phyloP scores from a whole-genome alignment of 2,797 vertebrate species.

The Myotis myotis region DNA sequence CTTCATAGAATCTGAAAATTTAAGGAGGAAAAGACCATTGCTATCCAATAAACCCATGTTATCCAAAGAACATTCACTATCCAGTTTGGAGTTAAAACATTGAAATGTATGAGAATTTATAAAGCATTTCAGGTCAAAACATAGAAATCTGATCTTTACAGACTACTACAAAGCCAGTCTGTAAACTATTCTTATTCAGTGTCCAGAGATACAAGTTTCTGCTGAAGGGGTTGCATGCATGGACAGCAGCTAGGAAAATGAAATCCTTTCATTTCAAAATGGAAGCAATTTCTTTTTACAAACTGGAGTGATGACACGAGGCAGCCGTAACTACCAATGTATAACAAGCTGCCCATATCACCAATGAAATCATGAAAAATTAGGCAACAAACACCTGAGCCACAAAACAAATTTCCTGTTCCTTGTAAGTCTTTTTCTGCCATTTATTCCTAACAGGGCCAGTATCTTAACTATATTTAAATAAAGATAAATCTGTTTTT shows the following conservation, averaged over 20 bases:
- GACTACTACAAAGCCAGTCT: not conserved
- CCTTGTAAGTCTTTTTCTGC: not conserved
- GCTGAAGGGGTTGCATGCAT: not conserved
- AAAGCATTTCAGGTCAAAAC: constrained; percentile 28
- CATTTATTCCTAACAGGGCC: not conserved
- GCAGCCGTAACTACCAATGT: not conserved
- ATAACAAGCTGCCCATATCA: not conserved
- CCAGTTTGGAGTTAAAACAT: not conserved
- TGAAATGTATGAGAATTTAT: not conserved
- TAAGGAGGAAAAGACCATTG: not conserved
- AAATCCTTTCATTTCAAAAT: constrained; percentile 52
- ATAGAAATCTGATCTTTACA: not conserved
- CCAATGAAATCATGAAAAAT: not conserved
- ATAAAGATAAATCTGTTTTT: not conserved
- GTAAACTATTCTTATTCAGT: not conserved
- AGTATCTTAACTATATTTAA: not conserved
- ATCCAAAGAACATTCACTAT: not conserved
- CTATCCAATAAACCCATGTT: not conserved
- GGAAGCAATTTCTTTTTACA: constrained; percentile 41
- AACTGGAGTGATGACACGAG: not conserved
- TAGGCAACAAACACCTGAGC: not conserved
- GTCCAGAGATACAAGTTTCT: constrained; percentile 7
- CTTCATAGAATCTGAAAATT: constrained; percentile 7
- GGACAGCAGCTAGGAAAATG: constrained; percentile 25
- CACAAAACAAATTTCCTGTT: not conserved